phyloP scores from a whole-genome alignment of 2,113 vertebrate species.

The Pycnonotus jocosus region DNA sequence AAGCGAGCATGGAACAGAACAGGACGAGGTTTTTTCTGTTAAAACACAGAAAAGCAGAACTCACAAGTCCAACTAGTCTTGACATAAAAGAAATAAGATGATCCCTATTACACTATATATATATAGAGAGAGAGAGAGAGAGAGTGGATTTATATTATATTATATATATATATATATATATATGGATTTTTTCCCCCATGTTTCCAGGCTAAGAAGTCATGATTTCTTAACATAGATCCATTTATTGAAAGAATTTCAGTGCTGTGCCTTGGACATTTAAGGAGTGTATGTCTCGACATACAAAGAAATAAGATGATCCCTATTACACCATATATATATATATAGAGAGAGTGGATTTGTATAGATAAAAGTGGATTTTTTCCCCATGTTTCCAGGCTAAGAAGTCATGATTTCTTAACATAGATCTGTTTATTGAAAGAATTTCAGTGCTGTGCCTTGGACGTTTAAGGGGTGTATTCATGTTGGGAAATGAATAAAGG shows the following conservation, averaged over 20 bases:
- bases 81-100: background rate
- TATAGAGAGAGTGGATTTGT: no score
- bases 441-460: background rate
- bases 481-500: background rate
- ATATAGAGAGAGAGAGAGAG: no score
- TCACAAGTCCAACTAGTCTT: background rate
- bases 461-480: background rate
- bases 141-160: no score
- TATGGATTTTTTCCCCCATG: no score
- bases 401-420: background rate
- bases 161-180: no score
- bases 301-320: background rate
- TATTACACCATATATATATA: background rate
- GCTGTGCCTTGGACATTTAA: no score
- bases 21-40: background rate
- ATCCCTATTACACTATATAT: background rate
- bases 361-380: no score
- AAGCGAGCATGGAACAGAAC: background rate
- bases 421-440: background rate
- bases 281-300: background rate
- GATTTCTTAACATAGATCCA: no score
- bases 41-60: background rate
- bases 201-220: no score
- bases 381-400: background rate
- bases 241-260: no score